Base-by-base conservation (phyloP, 2,888 invertebrate genomes). In the Euproctis similis region DNA sequence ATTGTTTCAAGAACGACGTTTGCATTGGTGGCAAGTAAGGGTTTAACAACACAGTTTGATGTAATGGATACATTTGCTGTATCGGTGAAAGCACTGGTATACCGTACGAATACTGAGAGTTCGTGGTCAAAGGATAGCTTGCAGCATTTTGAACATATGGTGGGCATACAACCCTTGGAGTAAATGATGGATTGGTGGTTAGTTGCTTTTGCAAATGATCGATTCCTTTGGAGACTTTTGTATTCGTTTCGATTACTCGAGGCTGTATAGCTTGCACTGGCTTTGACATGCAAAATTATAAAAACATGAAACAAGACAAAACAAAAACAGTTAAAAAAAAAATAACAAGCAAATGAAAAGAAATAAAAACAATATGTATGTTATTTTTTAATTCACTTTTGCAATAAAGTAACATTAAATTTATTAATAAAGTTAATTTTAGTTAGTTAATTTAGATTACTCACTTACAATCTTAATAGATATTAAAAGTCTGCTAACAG, bases 181-280 rank as follows among this genome's bases (percentile, higher is more conserved):
- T 69, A 32, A 84, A 85, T 5, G 85, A 84, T 2, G 85, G 85
- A 39, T 85, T 85, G 9, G 82, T 84, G 17, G 77, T 76, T 46
- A 85, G 39, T 51, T 85, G 85, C 40, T 75, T 82, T 59, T 85
- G 81, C 34, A 85, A 57, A 7, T 66, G 57, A 36, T 72, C 78
- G 9, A 81, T 74, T 25, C 71, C 67, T 62, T 80, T 81, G 0
- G 59, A 44, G 2, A 61, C 51, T 48, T 74, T 84, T 36, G 57
- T 55, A 42, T 67, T 76, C 26, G 72, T 72, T 27, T 80, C 73
- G 46, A 87, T 72, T 48, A 88, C 85, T 73, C 84, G 65, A 28
- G 85, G 85, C 44, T 85, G 85, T 40, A 85, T 85, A 21, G 81
- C 82, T 75, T 85, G 85, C 37, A 86, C 85, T 54, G 82, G 90